Evolutionary conservation across 1,140 invertebrate species (phyloP).

Genomic region (Aphidius ervi): DNA sequence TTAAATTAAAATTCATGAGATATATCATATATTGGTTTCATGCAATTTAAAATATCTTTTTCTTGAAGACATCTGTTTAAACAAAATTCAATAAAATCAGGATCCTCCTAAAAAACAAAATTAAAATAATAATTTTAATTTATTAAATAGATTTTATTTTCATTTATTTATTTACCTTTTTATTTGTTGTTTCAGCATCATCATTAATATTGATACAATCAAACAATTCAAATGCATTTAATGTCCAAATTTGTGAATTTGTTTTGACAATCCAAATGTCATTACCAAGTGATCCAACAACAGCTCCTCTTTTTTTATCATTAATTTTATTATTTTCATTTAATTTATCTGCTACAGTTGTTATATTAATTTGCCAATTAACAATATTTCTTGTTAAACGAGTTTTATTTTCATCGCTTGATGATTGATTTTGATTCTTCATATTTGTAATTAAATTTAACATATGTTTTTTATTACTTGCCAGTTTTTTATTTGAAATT

Average conservation of each 20-base stretch:
- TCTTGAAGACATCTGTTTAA: neutral
- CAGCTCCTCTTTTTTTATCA: conserved; percentile 7
- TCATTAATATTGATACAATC: conserved; percentile 23
- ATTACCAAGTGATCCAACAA: conserved; percentile 31
- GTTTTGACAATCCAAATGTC: conserved; percentile 35
- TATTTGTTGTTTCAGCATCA: neutral
- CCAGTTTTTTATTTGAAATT: neutral
- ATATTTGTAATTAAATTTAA: conserved; percentile 35
- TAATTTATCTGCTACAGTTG: conserved; percentile 24
- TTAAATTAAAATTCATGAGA: neutral
- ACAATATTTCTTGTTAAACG: conserved; percentile 30
- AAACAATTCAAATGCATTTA: conserved; percentile 29
- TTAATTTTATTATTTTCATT: conserved; percentile 8
- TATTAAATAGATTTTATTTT: neutral
- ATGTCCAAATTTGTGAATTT: conserved; percentile 30
- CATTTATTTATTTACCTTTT: conserved; percentile 7
- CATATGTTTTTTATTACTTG: conserved; percentile 33
- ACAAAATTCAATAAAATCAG: conserved; percentile 2
- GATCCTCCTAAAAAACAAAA: neutral
- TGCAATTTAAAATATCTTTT: neutral
- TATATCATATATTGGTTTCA: conserved; percentile 27
- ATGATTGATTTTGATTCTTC: conserved; percentile 26
- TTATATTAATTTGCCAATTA: conserved; percentile 30
- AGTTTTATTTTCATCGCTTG: conserved; percentile 24
- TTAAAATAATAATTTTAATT: neutral